A percentile compares a stretch with the other conserved stretches of the same genome.
Evolutionary conservation across 2,888 invertebrate species (phyloP).

Genomic region (Athetis lepigone): DNA sequence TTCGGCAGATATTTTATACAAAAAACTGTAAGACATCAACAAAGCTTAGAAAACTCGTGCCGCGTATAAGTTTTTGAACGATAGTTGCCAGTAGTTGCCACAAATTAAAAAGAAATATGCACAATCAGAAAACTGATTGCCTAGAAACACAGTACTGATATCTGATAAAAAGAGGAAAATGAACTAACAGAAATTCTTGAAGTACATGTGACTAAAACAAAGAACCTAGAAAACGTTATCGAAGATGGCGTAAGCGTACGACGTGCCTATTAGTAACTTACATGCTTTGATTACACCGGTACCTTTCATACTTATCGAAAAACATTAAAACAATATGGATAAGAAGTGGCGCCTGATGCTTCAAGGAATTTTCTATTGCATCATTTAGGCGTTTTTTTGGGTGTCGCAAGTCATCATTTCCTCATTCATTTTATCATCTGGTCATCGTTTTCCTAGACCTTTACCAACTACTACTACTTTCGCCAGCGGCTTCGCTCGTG

Average conservation of each 20-base stretch:
- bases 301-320: conserved; percentile 45
- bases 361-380: conserved; percentile 13
- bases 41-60: too few relatives aligned
- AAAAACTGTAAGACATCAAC: too few relatives aligned
- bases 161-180: conserved; percentile 3
- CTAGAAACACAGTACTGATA: not conserved
- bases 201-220: conserved; percentile 36
- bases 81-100: too few relatives aligned
- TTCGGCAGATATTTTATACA: too few relatives aligned
- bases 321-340: conserved; percentile 38
- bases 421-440: too few relatives aligned
- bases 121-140: not conserved
- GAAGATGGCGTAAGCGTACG: conserved; percentile 36
- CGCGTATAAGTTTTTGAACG: too few relatives aligned
- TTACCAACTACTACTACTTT: too few relatives aligned
- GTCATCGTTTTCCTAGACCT: too few relatives aligned
- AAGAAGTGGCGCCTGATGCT: conserved; percentile 45
- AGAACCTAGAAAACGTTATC: conserved; percentile 45
- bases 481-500: too few relatives aligned
- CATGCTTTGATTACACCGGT: conserved; percentile 43
- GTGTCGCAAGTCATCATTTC: not conserved
- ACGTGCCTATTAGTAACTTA: conserved; percentile 45
- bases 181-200: conserved; percentile 3
- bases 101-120: too few relatives aligned
- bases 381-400: not conserved